Base-by-base conservation (phyloP, 2,888 invertebrate genomes). In the Melanargia galathea region DNA sequence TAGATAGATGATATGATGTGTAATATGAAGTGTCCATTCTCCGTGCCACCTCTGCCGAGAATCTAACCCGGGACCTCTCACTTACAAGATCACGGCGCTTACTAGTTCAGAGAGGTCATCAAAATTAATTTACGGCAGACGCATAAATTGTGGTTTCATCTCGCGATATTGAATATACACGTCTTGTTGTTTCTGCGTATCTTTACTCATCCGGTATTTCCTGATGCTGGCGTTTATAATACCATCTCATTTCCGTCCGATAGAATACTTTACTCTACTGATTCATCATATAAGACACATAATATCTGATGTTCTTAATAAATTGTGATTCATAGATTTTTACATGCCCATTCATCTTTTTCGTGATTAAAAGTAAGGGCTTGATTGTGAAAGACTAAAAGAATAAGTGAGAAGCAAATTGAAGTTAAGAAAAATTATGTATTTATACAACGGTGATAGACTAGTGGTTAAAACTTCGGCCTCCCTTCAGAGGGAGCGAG, bases 181-280 rank as follows among this genome's bases (percentile, higher is more conserved):
- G 18, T 13, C 16, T 16, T 18, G 18, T 43, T 43, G 20, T 22
- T 46, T 46, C 45, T 46, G 11, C 13, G 45, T 46, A 46, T 46
- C 45, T 46, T 46, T 22, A 46, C 45, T 46, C 45, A 46, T 46
- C 45, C 45, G 45, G 45, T 18, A 46, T 46, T 46, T 46, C 45
- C 45, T 38, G 45, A 5, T 22, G 10, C 45, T 22, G 45, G 45
- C 45, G 45, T 13, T 5, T 46, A 46, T 46, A 46, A 22, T 22
- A 22, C 11, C 13, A 22, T 46, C 45, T 22, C 22, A 46, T 22
- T 46, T 46, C 45, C 22, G 11, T 46, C 22, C 11, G 45, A 46
- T 46, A 20, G 2, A 30, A 38, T 38, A 38, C 13, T 30, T n/a
- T 11, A 38, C 3, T 38, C 35, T 13, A 10, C 6, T 46, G 45